Base-by-base conservation (phyloP, 2,797 vertebrate genomes). In the Enteromius fasciolatus region DNA sequence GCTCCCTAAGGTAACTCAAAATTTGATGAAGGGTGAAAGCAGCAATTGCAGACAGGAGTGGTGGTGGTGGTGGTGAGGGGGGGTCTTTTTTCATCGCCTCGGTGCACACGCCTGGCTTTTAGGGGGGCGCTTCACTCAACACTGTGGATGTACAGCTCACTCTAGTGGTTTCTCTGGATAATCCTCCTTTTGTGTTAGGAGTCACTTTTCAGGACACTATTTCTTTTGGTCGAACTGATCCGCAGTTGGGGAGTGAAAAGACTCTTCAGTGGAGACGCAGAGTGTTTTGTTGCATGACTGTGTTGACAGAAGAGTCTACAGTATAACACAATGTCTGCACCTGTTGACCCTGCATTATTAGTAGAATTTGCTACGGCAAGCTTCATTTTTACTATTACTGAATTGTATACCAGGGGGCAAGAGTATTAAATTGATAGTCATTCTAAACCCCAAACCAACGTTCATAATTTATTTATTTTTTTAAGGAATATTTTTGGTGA, bases 21-120 rank as follows among this genome's bases (percentile, higher is more conserved):
- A 83, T 85, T 48, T 81, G 78, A 86, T 81, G 80, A 84, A 84
- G 87, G 83, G 87, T 86, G 88, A 76, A 89, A 86, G 84, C 76
- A 90, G 83, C 81, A 84, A 89, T 86, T 88, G 85, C 76, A 85
- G 78, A 46, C 85, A 84, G 72, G 82, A 67, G 63, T 78, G 6
- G 18, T 39, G 7, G 36, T 39, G 36, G 36, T 39, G 36, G 36
- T 36, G 33, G 33, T 33, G 83, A 2, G 85, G 85, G 48, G 63
- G 87, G 76, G 57, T 81, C 86, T 90, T 91, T 92, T 89, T 87
- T 90, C 69, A 88, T 77, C 72, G 85, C 88, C 88, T 91, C 86
- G 88, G 76, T 87, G 80, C 89, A 74, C 84, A 78, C 73, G 78
- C 67, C 63, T 73, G 72, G 76, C 86, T 83, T 80, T 81, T 54